Conservation (phyloP, 2,797 vertebrate species). For the Gallirallus australis region DNA sequence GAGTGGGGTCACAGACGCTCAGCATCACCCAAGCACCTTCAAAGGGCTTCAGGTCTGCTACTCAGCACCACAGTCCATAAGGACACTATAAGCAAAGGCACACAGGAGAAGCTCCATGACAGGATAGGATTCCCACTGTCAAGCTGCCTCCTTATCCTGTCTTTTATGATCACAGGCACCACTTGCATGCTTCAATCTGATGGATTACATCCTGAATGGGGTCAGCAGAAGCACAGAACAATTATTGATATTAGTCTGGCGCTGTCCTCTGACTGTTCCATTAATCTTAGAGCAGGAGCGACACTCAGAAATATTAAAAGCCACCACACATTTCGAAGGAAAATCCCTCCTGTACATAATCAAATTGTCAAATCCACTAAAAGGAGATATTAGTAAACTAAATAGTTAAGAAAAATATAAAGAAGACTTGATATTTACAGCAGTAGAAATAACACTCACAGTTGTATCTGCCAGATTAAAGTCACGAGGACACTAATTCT, state of each 20-base stretch:
- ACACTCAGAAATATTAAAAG: not conserved
- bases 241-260: constrained; percentile 19
- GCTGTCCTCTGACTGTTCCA: not conserved
- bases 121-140: not conserved
- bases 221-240: constrained; percentile 26
- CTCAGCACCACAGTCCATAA: not conserved
- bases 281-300: not conserved
- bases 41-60: not conserved
- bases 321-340: not conserved
- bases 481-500: constrained; percentile 28
- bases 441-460: constrained; percentile 6
- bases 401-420: not conserved
- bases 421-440: not conserved
- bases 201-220: constrained; percentile 13
- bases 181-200: not conserved
- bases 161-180: not conserved
- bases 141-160: not conserved
- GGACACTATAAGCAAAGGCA: not conserved
- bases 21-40: not conserved
- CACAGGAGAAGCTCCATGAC: not conserved
- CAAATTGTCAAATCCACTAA: not conserved
- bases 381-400: not conserved
- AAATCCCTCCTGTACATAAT: not conserved
- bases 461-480: constrained; percentile 29
- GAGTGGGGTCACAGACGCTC: not conserved